Percentiles rank a stretch among this genome's conserved stretches.
phyloP scores from a whole-genome alignment of 2,888 invertebrate species.

The Liodrosophila aerea region DNA sequence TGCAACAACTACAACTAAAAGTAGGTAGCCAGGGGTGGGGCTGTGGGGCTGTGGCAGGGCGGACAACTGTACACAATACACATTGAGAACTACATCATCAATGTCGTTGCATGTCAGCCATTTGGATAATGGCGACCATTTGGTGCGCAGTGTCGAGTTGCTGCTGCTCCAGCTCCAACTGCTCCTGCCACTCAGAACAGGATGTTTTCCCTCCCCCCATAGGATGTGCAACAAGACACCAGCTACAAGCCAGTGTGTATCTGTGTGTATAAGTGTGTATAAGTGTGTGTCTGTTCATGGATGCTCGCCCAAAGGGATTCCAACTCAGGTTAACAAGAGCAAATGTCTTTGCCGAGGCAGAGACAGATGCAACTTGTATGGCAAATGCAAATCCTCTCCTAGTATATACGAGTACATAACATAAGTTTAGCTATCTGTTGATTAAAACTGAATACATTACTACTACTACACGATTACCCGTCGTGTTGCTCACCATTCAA shows the following conservation, averaged over 20 bases:
- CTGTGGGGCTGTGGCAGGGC: background rate
- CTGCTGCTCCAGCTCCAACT: constrained; percentile 9
- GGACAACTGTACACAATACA: background rate
- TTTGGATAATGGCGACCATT: constrained; percentile 70
- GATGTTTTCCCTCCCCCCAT: constrained; percentile 27
- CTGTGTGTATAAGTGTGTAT: too few species aligned
- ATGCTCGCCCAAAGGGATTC: constrained; percentile 27
- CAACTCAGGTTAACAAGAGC: constrained; percentile 39
- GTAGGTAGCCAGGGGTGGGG: background rate
- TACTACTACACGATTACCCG: too few species aligned
- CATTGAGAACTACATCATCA: constrained; percentile 62
- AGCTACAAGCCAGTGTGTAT: constrained; percentile 16
- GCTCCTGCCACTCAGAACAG: constrained; percentile 45
- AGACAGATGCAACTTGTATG: too few species aligned
- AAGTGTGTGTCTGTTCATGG: constrained; percentile 5
- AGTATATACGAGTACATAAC: constrained; percentile 9
- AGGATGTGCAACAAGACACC: constrained; percentile 54
- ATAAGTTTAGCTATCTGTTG: constrained; percentile 33
- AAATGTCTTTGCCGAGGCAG: constrained; percentile 18
- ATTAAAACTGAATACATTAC: constrained; percentile 4
- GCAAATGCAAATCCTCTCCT: constrained; percentile 3
- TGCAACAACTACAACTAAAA: constrained; percentile 44
- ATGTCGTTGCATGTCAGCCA: constrained; percentile 75
- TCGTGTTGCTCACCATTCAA: too few species aligned
- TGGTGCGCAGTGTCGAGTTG: constrained; percentile 41